Evolutionary conservation across 2,888 invertebrate species (phyloP).

Genomic region (Pyralis farinalis): DNA sequence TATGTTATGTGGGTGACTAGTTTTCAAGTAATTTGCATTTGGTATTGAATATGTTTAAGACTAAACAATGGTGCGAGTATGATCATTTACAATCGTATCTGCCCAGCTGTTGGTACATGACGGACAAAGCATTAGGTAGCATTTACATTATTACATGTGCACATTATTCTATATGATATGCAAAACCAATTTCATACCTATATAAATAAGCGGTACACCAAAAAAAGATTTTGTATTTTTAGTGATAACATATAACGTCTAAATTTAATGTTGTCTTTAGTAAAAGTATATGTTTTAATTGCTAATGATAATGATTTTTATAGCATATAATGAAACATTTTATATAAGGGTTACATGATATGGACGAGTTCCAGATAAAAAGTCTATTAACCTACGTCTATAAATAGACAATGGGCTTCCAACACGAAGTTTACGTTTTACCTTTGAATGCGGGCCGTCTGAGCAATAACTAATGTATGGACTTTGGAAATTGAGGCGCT

Average conservation of each 20-base stretch:
- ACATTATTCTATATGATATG: no score
- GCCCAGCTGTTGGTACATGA: no score
- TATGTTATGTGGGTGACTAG: conserved; percentile 30
- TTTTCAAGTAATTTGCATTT: conserved; percentile 41
- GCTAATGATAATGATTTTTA: no score
- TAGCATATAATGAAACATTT: not conserved
- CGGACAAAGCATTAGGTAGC: no score
- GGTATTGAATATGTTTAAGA: conserved; percentile 36
- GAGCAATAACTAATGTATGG: conserved; percentile 34
- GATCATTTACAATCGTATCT: no score
- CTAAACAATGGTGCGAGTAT: conserved; percentile 34
- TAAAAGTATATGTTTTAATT: no score
- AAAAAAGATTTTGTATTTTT: no score
- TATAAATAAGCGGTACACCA: no score
- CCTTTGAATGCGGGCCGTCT: conserved; percentile 11
- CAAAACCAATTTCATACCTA: no score
- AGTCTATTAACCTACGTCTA: conserved; percentile 5
- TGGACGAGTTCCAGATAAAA: conserved; percentile 4
- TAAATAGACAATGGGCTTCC: conserved; percentile 8
- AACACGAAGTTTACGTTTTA: conserved; percentile 13
- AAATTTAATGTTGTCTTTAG: no score
- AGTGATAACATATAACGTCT: no score
- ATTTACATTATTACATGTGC: no score
- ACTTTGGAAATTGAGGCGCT: conserved; percentile 32
- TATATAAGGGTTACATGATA: not conserved